Conservation (phyloP, 2,113 vertebrate genomes). For the Zootoca vivipara region DNA sequence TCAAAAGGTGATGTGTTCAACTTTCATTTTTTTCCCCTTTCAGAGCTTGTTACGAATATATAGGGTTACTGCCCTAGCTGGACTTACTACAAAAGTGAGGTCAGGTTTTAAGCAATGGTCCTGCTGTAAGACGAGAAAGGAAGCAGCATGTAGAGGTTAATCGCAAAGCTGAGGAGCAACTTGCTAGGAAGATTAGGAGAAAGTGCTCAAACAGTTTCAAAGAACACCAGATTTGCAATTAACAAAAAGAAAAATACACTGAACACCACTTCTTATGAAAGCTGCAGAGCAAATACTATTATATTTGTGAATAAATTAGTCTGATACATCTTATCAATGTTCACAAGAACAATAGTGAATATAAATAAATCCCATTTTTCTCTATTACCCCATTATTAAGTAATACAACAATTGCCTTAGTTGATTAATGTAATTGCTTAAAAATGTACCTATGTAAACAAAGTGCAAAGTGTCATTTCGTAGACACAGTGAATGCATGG, state of each 20-base stretch:
- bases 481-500: neutral
- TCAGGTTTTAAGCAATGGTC: neutral
- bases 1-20: neutral
- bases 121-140: neutral
- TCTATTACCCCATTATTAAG: neutral
- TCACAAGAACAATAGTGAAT: neutral
- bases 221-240: neutral
- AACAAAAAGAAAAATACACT: neutral
- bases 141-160: neutral
- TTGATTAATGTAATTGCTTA: conserved; percentile 2
- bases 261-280: neutral
- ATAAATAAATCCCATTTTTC: neutral
- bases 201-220: neutral
- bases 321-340: neutral
- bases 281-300: neutral
- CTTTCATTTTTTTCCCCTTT: neutral
- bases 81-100: neutral
- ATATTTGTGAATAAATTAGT: conserved; percentile 16
- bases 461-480: neutral
- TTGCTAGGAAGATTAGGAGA: conserved; percentile 1
- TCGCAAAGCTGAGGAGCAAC: neutral
- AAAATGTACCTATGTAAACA: neutral
- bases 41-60: neutral
- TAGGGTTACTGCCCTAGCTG: neutral
- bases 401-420: neutral